Evolutionary conservation across 2,888 invertebrate species (phyloP), one percentile per base, ranked within the genome.

Genomic region (Mycogona germanica): DNA sequence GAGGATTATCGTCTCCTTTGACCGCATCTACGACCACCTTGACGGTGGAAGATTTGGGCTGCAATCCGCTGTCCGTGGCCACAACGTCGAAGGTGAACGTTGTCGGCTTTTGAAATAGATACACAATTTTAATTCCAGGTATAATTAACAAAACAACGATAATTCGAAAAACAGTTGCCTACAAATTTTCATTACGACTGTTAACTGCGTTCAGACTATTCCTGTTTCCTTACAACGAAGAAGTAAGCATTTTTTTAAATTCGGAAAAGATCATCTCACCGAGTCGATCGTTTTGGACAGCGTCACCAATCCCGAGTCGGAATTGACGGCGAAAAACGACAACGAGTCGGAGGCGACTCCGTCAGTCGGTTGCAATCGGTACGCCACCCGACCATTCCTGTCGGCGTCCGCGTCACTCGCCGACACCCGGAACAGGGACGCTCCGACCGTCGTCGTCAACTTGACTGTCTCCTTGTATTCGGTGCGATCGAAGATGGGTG

Each of bases 371-470:
- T 70, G 66, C 30, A 78, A 63, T 29, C 67, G 68, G 68, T 91
- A 93, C 58, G 78, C 77, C 9, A 93, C 79, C 62, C 82, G 79
- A 56, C 91, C 88, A 73, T 96, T 96, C 66, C 84, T 81, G 14
- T 91, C 88, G 65, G 89, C 86, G 66, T 95, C 93, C 61, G 87
- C 82, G 69, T 91, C 92, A 29, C 88, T 89, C 17, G 92, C 91
- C 57, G 91, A 88, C 67, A 92, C 85, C 67, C 86, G 77, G 84
- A 88, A 86, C 58, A 91, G 86, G 67, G 84, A 83, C 53, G 78
- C 73, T 19, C 77, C 79, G 57, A 78, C 76, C 57, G 76, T 74
- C 62, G 82, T 75, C 71, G 89, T 88, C 75, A 84, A 84, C 52
- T 87, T 84, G 62, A 89, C 84, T 58, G 83, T 83, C 70, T 87